Evolutionary conservation across 2,888 invertebrate genomes (phyloP).

Genomic region (Dorcus parallelipipedus): DNA sequence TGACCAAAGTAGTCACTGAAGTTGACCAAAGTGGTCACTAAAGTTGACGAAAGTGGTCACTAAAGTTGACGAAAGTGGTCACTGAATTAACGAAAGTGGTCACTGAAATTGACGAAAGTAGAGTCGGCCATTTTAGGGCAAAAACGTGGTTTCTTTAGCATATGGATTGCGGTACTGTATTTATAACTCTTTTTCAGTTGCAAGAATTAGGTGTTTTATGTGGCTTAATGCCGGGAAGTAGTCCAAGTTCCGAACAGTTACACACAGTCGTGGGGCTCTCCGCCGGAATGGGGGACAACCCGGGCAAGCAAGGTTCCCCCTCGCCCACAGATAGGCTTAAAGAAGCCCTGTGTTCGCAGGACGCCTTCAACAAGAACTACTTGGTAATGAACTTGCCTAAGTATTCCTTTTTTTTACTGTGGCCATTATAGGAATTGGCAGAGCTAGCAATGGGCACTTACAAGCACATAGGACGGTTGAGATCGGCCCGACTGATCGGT

Average conservation of each 20-base stretch:
- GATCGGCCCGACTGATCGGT: constrained; percentile 86
- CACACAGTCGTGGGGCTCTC: constrained; percentile 87
- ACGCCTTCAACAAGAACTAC: constrained; percentile 85
- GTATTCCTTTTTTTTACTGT: no score
- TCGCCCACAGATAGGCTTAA: constrained; percentile 80
- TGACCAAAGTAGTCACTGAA: no score
- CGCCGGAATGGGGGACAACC: constrained; percentile 81
- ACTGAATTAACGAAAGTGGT: no score
- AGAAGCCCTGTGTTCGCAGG: constrained; percentile 85
- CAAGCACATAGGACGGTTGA: constrained; percentile 78
- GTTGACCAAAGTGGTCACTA: no score
- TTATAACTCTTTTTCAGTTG: constrained; percentile 53
- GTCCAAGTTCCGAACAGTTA: constrained; percentile 82
- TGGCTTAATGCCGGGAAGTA: constrained; percentile 80
- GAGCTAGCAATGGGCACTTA: constrained; percentile 95
- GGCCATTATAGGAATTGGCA: constrained; percentile 66
- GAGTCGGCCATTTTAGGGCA: no score
- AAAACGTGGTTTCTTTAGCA: no score
- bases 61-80: no score
- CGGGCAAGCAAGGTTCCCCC: constrained; percentile 53
- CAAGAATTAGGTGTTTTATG: constrained; percentile 84
- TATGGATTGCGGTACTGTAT: no score
- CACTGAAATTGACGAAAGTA: no score
- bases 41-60: no score
- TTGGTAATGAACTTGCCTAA: constrained; percentile 50